Evolutionary conservation across 2,888 invertebrate species (phyloP), one percentile per base, ranked within the genome.

Genomic region (Asteroscopus sphinx): DNA sequence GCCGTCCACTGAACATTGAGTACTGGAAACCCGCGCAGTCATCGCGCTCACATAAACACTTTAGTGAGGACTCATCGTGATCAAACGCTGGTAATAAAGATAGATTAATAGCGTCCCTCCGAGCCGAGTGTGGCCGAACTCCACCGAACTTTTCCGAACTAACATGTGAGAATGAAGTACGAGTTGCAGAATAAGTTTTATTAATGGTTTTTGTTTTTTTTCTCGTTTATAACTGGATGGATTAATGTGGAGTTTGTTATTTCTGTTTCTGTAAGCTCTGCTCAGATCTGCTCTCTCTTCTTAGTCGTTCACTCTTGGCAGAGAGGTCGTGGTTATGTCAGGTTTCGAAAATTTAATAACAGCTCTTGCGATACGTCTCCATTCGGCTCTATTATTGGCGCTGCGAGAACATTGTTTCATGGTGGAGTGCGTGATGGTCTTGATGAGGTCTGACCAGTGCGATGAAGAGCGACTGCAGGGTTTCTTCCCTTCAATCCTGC

Each of bases 71-170:
- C 85, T 88, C 87, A 85, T 84, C 81, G 85, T 80, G 83, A 88
- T 89, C 87, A 87, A 91, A 86, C 83, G 80, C 73, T 78, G 83
- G 87, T 91, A 92, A 92, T 92, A 92, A 91, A 91, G 91, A 91
- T 90, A 87, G 87, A 93, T 92, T 89, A 88, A 88, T 83, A 82
- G 78, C 77, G 67, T 75, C 82, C 79, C 68, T 73, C 48, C 59
- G 63, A 36, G 52, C 57, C 70, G 68, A 73, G 52, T 36, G 48
- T 35, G 56, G 46, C 36, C 73, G 70, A 74, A 60, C 45, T 62
- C 74, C 61, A 30, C 56, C 72, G 61, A 65, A 57, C 28, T 57
- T 65, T 49, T 26, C 40, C 59, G 69, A 69, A 65, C 55, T 59
- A 67, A 64, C 59, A 55, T 66, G 72, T 68, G 58, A 64, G 55